A percentile compares a stretch with the other conserved stretches of the same genome.
These are phyloP conservation scores for Diphyllodes magnificus DNA, from an alignment of 2,113 vertebrate genomes.

Conservation along the genomic window DNA sequence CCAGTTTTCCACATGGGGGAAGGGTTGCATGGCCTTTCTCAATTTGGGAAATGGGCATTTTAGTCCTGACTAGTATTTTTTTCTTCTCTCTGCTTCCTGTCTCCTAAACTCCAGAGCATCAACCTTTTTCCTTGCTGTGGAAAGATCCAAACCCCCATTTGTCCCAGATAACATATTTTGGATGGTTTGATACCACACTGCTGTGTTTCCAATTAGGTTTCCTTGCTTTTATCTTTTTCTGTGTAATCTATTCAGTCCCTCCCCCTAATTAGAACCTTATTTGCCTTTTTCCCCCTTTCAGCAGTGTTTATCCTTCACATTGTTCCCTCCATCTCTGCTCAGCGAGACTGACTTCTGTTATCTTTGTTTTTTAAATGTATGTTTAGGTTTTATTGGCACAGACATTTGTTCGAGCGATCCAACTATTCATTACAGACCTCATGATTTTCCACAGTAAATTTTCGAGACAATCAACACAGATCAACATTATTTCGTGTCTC, in stretches of 20 bases:
- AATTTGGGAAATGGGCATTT: background rate
- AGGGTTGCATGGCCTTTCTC: background rate
- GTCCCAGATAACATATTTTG: constrained; percentile 29
- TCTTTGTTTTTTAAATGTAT: constrained; percentile 62
- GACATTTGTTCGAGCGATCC: background rate
- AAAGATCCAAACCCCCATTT: background rate
- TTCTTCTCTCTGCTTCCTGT: background rate
- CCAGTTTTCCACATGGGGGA: background rate
- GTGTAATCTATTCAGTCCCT: constrained; percentile 52
- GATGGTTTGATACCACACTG: constrained; percentile 1
- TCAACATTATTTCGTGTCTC: constrained; percentile 29
- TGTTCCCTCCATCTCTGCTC: constrained; percentile 40
- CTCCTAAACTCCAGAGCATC: constrained; percentile 33
- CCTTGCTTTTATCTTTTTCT: constrained; percentile 54
- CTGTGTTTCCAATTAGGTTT: constrained; percentile 65
- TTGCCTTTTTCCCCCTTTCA: constrained; percentile 17
- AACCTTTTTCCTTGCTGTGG: background rate
- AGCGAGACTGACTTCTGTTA: constrained; percentile 55
- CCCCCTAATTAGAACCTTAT: constrained; percentile 67
- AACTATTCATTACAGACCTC: constrained; percentile 56
- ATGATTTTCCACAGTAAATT: constrained; percentile 64
- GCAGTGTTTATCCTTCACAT: constrained; percentile 41
- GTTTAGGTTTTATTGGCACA: constrained; percentile 60
- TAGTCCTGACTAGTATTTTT: background rate
- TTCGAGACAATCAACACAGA: constrained; percentile 58